These are phyloP conservation scores for Xestia xanthographa DNA, from an alignment of 2,888 invertebrate genomes.

Conservation along the genomic window DNA sequence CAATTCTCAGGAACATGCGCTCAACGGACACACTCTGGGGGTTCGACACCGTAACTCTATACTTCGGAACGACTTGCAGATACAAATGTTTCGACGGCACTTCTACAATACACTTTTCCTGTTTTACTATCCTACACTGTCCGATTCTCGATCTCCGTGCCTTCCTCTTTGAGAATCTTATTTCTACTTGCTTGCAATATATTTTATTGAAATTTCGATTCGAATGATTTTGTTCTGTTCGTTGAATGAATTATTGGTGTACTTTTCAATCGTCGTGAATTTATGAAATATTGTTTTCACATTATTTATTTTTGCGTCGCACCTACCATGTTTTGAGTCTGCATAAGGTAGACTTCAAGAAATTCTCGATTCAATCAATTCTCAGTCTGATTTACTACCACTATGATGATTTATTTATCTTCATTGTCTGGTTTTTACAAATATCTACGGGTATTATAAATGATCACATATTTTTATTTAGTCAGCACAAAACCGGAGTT, in stretches of 20 bases:
- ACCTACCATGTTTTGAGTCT: no score
- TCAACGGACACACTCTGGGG: constrained; percentile 62
- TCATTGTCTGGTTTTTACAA: not conserved
- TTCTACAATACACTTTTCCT: constrained; percentile 68
- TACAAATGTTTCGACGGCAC: constrained; percentile 64
- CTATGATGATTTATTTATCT: not conserved
- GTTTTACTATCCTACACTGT: constrained; percentile 65
- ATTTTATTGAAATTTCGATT: constrained; percentile 63
- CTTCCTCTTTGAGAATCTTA: constrained; percentile 57
- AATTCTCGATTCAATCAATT: no score
- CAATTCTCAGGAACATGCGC: constrained; percentile 56
- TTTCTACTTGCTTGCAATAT: constrained; percentile 67
- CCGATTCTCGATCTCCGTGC: constrained; percentile 63
- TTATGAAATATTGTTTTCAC: not conserved
- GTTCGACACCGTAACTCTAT: constrained; percentile 64
- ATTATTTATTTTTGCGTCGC: not conserved
- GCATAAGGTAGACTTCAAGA: no score
- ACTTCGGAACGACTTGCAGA: constrained; percentile 62
- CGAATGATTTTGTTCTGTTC: constrained; percentile 26
- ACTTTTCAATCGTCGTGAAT: not conserved
- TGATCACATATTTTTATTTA: constrained; percentile 40
- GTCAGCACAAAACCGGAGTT: constrained; percentile 27
- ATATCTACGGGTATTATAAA: constrained; percentile 25
- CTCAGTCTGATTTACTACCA: no score
- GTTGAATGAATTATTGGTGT: constrained; percentile 20